These are phyloP conservation scores for Venusia cambrica DNA, from an alignment of 2,888 invertebrate species.

Conservation along the genomic window DNA sequence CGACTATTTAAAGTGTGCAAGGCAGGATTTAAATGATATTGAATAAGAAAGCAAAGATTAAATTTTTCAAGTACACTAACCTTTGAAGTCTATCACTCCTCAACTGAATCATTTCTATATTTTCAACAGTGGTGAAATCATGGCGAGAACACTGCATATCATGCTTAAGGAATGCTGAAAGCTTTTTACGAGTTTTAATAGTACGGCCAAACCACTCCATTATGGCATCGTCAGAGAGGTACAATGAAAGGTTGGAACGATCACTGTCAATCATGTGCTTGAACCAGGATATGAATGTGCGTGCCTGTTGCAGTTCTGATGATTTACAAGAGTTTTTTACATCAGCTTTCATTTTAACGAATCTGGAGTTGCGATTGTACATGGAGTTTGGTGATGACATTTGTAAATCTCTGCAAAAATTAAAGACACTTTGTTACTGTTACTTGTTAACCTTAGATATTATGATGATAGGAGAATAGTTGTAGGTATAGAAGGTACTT, in stretches of 20 bases:
- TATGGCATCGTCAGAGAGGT: constrained; percentile 73
- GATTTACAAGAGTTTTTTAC: constrained; percentile 46
- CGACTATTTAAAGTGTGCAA: too few species aligned
- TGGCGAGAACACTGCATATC: constrained; percentile 77
- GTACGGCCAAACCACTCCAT: constrained; percentile 85
- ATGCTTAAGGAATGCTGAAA: constrained; percentile 77
- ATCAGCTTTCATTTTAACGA: constrained; percentile 32
- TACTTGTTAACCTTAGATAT: too few species aligned
- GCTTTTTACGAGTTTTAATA: constrained; percentile 80
- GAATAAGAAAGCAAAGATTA: not conserved
- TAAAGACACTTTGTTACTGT: not conserved
- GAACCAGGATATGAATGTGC: constrained; percentile 69
- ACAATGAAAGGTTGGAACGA: constrained; percentile 65
- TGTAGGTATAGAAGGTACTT: constrained; percentile 29
- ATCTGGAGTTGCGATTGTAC: constrained; percentile 39
- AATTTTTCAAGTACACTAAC: constrained; percentile 41
- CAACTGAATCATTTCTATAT: constrained; percentile 56
- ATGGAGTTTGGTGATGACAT: constrained; percentile 54
- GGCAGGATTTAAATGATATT: too few species aligned
- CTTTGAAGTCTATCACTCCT: constrained; percentile 49
- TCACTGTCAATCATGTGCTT: constrained; percentile 75
- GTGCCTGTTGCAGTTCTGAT: constrained; percentile 53
- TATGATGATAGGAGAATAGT: too few species aligned
- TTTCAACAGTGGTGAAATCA: constrained; percentile 68
- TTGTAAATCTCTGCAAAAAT: constrained; percentile 38